These are phyloP conservation scores for Diaperis boleti DNA, from an alignment of 2,888 invertebrate species.

Conservation along the genomic window DNA sequence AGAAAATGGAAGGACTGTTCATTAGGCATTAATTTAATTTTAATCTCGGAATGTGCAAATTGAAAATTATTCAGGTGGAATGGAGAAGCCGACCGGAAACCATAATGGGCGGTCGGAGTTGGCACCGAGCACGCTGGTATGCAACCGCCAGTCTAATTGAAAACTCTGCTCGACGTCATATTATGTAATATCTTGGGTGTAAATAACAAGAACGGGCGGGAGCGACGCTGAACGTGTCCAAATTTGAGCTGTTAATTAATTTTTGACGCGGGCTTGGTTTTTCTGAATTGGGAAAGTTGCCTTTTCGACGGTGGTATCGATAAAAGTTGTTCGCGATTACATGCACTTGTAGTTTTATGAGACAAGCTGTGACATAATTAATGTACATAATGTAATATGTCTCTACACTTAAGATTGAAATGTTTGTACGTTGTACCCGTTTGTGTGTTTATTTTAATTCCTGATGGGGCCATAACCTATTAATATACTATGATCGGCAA, in stretches of 20 bases:
- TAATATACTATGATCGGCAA: no score
- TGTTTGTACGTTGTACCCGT: no score
- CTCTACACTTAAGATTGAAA: no score
- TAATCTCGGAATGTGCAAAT: conserved; percentile 62
- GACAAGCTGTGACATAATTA: no score
- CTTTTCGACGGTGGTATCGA: no score
- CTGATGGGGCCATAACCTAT: no score
- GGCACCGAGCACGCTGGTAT: conserved; percentile 55
- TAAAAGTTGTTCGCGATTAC: no score
- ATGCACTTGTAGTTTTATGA: no score
- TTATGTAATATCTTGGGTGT: conserved; percentile 12
- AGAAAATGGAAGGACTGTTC: conserved; percentile 50
- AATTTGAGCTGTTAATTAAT: neutral
- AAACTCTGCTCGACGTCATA: conserved; percentile 48
- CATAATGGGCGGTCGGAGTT: conserved; percentile 58
- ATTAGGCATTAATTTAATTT: conserved; percentile 63
- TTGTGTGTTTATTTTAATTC: no score
- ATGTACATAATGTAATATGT: no score
- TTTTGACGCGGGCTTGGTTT: no score
- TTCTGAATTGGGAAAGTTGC: no score
- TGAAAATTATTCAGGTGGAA: conserved; percentile 64
- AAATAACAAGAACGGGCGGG: conserved; percentile 3
- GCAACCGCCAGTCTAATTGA: conserved; percentile 57
- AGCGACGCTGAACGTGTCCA: neutral
- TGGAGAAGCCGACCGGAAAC: conserved; percentile 62